Evolutionary conservation across 2,113 vertebrate genomes (phyloP), one percentile per base, ranked within the genome.

Genomic region (Pontoporia blainvillei): DNA sequence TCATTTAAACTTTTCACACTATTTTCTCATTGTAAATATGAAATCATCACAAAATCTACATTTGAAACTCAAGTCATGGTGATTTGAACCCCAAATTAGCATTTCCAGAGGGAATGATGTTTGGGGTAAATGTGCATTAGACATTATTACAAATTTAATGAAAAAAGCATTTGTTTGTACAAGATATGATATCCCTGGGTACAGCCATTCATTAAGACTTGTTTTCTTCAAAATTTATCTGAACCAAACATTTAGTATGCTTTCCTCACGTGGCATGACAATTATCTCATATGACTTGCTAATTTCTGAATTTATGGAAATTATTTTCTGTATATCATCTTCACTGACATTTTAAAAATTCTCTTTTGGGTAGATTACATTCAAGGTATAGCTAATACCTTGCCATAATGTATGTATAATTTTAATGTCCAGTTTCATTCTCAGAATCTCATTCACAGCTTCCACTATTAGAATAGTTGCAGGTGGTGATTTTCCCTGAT

Each of bases 401-500:
- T 17, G 3, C 69, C 52, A 52, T 8, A 11, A 2, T 23, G 39
- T 39, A 36, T 54, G 21, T 1, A 25, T 1, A 39, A 4, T 36
- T 39, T 9, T 34, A 67, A 44, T 10, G 15, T 17, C 9, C 8
- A 17, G 3, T 20, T 85, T 72, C 73, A 10, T 14, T 27, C 27
- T 78, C 20, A 21, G 34, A 34, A 90, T 36, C 12, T n/a, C 61
- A 25, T 8, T n/a, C 17, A 15, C 29, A 25, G 83, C 23, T n/a
- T 66, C 84, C 12, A 6, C 18, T 21, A 8, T 15, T 1, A 44
- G 72, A 7, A 23, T 0, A 12, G 6, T 1, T 0, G 5, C 10
- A 27, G 36, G 20, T 4, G 14, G 57, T 25, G 7, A 8, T 54
- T 34, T 29, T 2, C 5, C 29, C 66, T 31, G 36, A 27, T 67